Conservation (phyloP, 1,140 invertebrate genomes). For the Araneus ventricosus region DNA sequence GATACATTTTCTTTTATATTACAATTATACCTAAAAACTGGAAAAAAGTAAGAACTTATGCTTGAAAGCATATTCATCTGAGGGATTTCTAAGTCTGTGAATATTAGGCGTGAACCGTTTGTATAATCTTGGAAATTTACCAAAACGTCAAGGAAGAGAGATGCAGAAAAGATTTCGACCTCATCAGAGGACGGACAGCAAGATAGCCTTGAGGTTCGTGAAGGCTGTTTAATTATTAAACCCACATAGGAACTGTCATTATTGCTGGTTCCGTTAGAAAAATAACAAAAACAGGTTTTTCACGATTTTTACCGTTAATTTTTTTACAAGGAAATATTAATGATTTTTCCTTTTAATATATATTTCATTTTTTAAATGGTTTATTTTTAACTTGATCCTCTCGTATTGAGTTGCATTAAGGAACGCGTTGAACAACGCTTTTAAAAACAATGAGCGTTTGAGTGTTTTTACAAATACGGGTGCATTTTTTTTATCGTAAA, state of each 20-base stretch:
- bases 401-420: background rate
- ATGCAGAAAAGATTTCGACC: background rate
- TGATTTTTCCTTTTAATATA: background rate
- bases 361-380: background rate
- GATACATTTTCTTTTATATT: too few relatives aligned
- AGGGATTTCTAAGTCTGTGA: too few relatives aligned
- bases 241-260: slow-evolving; percentile 22
- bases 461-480: too few relatives aligned
- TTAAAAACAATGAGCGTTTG: background rate
- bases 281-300: slow-evolving; percentile 31
- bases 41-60: too few relatives aligned
- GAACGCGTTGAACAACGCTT: background rate
- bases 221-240: slow-evolving; percentile 32
- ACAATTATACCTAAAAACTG: too few relatives aligned
- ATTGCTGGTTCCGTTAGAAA: background rate
- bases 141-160: background rate
- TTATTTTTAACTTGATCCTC: background rate
- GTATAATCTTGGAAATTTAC: background rate
- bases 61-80: too few relatives aligned
- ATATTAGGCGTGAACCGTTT: background rate
- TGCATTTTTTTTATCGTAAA: background rate
- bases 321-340: background rate
- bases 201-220: slow-evolving; percentile 27
- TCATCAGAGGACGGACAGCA: background rate
- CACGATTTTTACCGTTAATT: slow-evolving; percentile 37